phyloP scores from a whole-genome alignment of 2,113 vertebrate species.

The Lathamus discolor region DNA sequence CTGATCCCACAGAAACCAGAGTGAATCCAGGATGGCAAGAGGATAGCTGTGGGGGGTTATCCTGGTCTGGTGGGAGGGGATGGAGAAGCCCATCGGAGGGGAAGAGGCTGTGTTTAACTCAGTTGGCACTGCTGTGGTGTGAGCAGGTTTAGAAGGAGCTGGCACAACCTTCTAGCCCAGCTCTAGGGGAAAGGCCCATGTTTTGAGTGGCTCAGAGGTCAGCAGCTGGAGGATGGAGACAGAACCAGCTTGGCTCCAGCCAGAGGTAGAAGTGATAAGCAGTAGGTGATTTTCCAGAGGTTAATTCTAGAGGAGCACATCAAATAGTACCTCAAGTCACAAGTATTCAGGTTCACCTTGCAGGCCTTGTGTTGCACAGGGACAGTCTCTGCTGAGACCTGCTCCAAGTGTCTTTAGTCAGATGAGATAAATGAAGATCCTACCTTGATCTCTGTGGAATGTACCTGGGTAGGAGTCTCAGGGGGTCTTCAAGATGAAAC shows the following conservation, averaged over 20 bases:
- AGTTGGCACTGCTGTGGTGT: not conserved
- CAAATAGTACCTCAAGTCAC: not conserved
- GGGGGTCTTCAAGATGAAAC: not conserved
- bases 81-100: fast-evolving
- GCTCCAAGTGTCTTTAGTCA: not conserved
- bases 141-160: not conserved
- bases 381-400: not conserved
- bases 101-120: not conserved
- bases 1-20: not conserved
- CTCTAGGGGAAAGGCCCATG: fast-evolving
- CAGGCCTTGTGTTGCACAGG: fast-evolving
- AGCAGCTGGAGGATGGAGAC: fast-evolving
- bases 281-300: not conserved
- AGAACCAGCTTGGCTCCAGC: not conserved
- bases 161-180: not conserved
- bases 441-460: not conserved
- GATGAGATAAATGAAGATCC: not conserved
- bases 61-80: not conserved
- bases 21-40: not conserved
- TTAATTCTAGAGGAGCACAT: not conserved
- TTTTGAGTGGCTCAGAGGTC: not conserved
- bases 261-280: not conserved
- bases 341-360: not conserved
- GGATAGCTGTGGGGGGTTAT: fast-evolving
- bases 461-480: not conserved